Conservation (phyloP, 1,140 invertebrate species). For the Drosophila kurseongensis region DNA sequence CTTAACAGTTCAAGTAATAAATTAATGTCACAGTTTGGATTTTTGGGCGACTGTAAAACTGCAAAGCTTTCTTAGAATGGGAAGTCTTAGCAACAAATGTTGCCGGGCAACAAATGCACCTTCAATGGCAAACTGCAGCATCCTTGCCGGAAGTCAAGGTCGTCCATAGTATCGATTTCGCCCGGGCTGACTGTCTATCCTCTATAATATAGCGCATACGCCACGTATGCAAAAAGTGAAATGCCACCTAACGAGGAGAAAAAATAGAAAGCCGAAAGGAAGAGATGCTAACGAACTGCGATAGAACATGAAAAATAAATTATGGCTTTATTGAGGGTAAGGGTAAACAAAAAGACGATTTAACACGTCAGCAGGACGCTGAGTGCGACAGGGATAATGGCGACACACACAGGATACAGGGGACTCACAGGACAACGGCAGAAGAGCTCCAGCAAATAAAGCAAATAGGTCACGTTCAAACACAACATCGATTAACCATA, state of each 20-base stretch:
- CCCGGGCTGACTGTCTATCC: not conserved
- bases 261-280: not conserved
- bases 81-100: slow-evolving; percentile 44
- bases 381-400: slow-evolving; percentile 61
- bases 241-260: slow-evolving; percentile 44
- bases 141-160: slow-evolving; percentile 61
- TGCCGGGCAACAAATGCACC: slow-evolving; percentile 57
- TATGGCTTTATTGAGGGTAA: slow-evolving; percentile 81
- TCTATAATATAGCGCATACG: slow-evolving; percentile 32
- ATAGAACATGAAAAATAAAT: slow-evolving; percentile 82
- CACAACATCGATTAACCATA: slow-evolving; percentile 84
- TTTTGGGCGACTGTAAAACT: slow-evolving; percentile 16
- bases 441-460: slow-evolving; percentile 69
- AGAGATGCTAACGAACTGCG: slow-evolving; percentile 64
- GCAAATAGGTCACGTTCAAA: slow-evolving; percentile 84
- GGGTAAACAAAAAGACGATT: slow-evolving; percentile 83
- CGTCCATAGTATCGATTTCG: slow-evolving; percentile 57
- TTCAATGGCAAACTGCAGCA: slow-evolving; percentile 31
- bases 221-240: slow-evolving; percentile 55
- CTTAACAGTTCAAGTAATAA: not conserved
- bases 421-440: slow-evolving; percentile 33
- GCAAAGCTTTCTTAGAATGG: slow-evolving; percentile 31
- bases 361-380: slow-evolving; percentile 80
- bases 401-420: slow-evolving; percentile 32
- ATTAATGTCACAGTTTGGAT: not conserved